Conservation (phyloP, 2,888 invertebrate species). For the Lasioglossum marginatum region DNA sequence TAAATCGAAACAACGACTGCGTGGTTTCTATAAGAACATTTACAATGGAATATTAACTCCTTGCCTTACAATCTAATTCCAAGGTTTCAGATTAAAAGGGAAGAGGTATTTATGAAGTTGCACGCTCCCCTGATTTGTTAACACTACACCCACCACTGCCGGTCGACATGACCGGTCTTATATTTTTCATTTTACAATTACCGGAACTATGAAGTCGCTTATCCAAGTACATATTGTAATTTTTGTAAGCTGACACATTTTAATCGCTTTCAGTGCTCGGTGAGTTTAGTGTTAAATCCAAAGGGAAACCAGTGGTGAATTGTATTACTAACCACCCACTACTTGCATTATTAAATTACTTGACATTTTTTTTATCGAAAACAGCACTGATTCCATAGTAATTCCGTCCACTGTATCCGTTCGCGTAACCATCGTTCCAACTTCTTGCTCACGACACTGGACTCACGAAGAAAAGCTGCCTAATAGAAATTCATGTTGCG, state of each 20-base stretch:
- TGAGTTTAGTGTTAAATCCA: too few relatives aligned
- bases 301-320: too few relatives aligned
- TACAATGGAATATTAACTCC: neutral
- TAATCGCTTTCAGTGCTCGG: too few relatives aligned
- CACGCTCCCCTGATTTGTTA: too few relatives aligned
- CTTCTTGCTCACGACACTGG: conserved; percentile 43
- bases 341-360: neutral
- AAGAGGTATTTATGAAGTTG: neutral
- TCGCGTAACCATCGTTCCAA: neutral
- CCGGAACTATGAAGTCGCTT: too few relatives aligned
- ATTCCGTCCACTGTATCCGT: neutral
- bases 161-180: too few relatives aligned
- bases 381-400: neutral
- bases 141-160: too few relatives aligned
- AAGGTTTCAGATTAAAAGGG: too few relatives aligned
- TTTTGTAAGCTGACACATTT: too few relatives aligned
- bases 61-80: neutral
- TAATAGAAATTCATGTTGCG: conserved; percentile 60
- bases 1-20: conserved; percentile 31
- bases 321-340: neutral
- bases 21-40: conserved; percentile 2
- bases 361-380: neutral
- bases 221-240: too few relatives aligned
- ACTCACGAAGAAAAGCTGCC: conserved; percentile 37
- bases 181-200: too few relatives aligned